Base-by-base conservation (phyloP, 2,888 invertebrate genomes). In the Glaucopsyche alexis region DNA sequence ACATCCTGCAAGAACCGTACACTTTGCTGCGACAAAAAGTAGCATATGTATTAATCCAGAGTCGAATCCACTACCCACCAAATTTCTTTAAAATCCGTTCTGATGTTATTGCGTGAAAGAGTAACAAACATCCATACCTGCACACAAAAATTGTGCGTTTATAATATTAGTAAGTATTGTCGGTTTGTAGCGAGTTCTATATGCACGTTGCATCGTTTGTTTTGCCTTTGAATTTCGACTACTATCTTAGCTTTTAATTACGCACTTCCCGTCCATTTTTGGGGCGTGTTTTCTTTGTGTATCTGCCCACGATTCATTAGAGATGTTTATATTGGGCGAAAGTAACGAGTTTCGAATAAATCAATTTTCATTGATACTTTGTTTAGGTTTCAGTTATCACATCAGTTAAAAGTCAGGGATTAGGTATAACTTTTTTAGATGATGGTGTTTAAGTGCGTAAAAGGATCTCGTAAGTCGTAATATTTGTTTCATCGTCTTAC, bases 211-310 rank as follows among this genome's bases (percentile, higher is more conserved):
- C 50, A 66, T 45, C 52, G 75, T 74, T 71, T 71, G 65, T 73
- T 73, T 74, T 75, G 29, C 71, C 72, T 72, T 75, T 60, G 69
- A 71, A 74, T 45, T 67, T 67, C 11, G 19, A 16, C 49, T 49
- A 69, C 47, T 69, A 49, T 49, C 69, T 69, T 69, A 49, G 69
- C 19, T 11, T 19, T 67, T 42, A 67, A 47, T 69, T 67, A 67
- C 42, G 14, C 16, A 67, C 67, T 69, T 69, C 29, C 67, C 42
- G 69, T 69, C 14, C 49, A 69, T 69, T 69, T 47, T 69, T 29
- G 69, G 47, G 29, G 7, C 29, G 11, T 60, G 29, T 60, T 60
- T 60, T 42, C 42, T 67, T 19, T 67, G 55, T 52, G 52, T 16
- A 16, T 29, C 69, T 47, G 7, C 45, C 69, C 60, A 60, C 60